Conservation (phyloP, 2,113 vertebrate species). For the Anas platyrhynchos region DNA sequence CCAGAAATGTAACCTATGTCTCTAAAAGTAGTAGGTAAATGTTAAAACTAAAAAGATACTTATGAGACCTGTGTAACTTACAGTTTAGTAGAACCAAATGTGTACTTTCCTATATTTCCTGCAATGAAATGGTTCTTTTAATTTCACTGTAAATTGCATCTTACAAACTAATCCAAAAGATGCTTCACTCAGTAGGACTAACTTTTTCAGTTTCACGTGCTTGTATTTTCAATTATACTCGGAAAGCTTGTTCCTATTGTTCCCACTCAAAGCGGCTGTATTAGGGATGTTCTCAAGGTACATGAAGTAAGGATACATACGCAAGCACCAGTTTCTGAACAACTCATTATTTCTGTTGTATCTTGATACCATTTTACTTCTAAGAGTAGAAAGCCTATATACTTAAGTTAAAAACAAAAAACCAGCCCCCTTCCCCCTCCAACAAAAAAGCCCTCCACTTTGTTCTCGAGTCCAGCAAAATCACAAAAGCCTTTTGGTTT, state of each 20-base stretch:
- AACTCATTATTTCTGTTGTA: background rate
- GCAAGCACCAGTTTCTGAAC: background rate
- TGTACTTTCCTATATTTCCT: fast-evolving
- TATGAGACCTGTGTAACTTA: background rate
- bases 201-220: background rate
- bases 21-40: background rate
- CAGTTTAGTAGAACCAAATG: background rate
- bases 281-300: background rate
- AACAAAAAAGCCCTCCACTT: background rate
- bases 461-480: background rate
- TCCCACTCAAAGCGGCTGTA: background rate
- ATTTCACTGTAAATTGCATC: too few species aligned
- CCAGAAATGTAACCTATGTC: background rate
- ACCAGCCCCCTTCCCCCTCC: background rate
- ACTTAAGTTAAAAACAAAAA: background rate
- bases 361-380: background rate
- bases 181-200: background rate
- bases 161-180: background rate
- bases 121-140: background rate
- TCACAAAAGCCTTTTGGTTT: background rate
- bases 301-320: background rate
- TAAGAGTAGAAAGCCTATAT: background rate
- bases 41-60: background rate
- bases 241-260: background rate
- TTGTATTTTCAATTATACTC: background rate